These are phyloP conservation scores for Hippocampus mohnikei DNA, from an alignment of 2,113 vertebrate species.

Conservation along the genomic window DNA sequence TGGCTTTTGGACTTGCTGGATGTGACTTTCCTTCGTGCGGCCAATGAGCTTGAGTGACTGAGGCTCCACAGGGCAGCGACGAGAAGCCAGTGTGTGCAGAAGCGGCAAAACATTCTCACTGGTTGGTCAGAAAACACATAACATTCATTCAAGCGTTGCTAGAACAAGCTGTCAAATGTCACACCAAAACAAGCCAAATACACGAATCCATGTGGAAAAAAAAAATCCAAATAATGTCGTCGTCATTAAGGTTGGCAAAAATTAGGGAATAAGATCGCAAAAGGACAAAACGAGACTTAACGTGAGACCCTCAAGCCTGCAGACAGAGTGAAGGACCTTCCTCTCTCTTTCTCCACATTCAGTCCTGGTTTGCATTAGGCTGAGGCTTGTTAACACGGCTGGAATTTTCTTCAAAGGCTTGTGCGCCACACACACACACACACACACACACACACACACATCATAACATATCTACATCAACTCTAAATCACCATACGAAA, in stretches of 20 bases:
- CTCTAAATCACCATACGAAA: not conserved
- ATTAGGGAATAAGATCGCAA: slow-evolving; percentile 4
- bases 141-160: not conserved
- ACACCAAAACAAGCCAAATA: not conserved
- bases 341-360: slow-evolving; percentile 1
- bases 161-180: slow-evolving; percentile 2
- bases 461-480: not conserved
- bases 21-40: slow-evolving; percentile 25
- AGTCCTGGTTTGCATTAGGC: slow-evolving; percentile 69
- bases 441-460: slow-evolving; percentile 3
- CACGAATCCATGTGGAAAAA: slow-evolving; percentile 9
- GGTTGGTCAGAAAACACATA: not conserved
- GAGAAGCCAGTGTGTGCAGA: slow-evolving; percentile 39
- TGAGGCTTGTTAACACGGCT: slow-evolving; percentile 62
- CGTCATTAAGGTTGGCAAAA: not conserved
- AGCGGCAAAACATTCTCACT: slow-evolving; percentile 50
- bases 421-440: slow-evolving; percentile 12
- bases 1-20: slow-evolving; percentile 39
- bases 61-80: slow-evolving; percentile 56
- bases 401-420: slow-evolving; percentile 72
- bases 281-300: slow-evolving; percentile 10
- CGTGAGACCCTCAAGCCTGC: slow-evolving; percentile 17
- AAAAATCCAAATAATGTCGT: slow-evolving; percentile 4
- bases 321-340: slow-evolving; percentile 31
- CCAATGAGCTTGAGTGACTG: slow-evolving; percentile 24